Conservation (phyloP, 2,888 invertebrate genomes). For the Theretra japonica region DNA sequence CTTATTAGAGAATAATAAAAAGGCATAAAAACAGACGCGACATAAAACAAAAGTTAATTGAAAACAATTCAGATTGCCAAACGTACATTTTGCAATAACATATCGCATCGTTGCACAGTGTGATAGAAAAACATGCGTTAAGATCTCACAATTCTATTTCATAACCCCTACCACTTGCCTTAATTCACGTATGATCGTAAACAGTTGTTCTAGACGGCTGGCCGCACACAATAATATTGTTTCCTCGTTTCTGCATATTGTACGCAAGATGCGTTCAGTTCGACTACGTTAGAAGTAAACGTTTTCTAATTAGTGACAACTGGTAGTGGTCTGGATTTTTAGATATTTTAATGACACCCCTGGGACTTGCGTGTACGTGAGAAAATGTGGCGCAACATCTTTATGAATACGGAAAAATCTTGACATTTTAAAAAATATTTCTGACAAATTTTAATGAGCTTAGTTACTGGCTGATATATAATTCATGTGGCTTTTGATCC, state of each 20-base stretch:
- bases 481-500: background rate
- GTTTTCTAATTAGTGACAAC: background rate
- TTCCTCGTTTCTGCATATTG: conserved; percentile 11
- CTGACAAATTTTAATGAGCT: background rate
- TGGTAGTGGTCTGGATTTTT: conserved; percentile 7
- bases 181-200: conserved; percentile 12
- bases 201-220: conserved; percentile 18
- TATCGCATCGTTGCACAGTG: conserved; percentile 10
- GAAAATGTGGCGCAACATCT: background rate
- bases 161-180: conserved; percentile 4
- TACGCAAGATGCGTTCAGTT: conserved; percentile 19
- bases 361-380: background rate
- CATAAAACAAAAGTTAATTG: background rate
- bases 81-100: conserved; percentile 6
- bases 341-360: conserved; percentile 4
- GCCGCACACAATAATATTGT: background rate
- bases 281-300: background rate
- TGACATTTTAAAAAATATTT: background rate
- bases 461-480: background rate
- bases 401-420: background rate
- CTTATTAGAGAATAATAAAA: too few relatives aligned
- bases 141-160: conserved; percentile 11
- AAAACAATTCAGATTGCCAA: background rate
- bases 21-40: background rate
- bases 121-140: conserved; percentile 18